These are phyloP conservation scores for Cuniculus paca DNA, from an alignment of 2,797 vertebrate species.

Conservation along the genomic window DNA sequence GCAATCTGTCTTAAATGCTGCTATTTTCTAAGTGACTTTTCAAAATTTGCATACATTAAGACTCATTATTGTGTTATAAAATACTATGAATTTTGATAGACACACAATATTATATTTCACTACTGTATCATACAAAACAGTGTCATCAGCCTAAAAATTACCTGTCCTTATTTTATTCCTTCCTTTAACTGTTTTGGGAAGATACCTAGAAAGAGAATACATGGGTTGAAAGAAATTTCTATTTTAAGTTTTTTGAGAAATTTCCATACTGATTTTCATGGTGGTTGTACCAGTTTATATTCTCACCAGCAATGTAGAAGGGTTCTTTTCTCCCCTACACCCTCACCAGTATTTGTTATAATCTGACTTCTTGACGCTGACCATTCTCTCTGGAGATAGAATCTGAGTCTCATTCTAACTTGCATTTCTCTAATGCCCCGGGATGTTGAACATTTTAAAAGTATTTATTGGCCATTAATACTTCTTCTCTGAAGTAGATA, in stretches of 20 bases:
- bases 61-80: neutral
- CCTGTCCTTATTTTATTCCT: neutral
- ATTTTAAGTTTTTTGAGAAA: neutral
- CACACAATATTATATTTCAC: neutral
- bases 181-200: neutral
- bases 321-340: neutral
- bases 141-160: neutral
- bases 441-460: neutral
- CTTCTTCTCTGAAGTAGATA: neutral
- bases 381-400: neutral
- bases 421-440: neutral
- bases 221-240: neutral
- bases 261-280: neutral
- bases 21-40: neutral
- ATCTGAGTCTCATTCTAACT: neutral
- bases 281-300: neutral
- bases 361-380: neutral
- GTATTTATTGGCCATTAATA: neutral
- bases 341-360: neutral
- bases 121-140: neutral
- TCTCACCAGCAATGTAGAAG: neutral
- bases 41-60: neutral
- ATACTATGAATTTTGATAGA: conserved; percentile 20
- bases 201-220: neutral
- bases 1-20: neutral